Evolutionary conservation across 2,797 vertebrate species (phyloP).

Genomic region (Leuciscus waleckii): DNA sequence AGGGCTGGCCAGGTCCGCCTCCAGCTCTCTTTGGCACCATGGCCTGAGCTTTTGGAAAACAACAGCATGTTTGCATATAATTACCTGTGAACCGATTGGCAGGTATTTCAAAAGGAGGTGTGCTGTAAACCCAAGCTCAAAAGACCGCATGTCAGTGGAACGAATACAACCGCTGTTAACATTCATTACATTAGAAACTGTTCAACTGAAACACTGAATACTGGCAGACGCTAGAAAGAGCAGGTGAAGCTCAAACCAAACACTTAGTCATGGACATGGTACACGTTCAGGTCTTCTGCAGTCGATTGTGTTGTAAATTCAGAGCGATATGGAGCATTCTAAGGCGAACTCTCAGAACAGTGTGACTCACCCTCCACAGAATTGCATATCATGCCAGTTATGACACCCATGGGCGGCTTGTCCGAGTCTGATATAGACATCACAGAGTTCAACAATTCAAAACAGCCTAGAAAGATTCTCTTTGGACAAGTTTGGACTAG

Average conservation of each 20-base stretch:
- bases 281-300: slow-evolving; percentile 2
- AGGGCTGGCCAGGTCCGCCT: slow-evolving; percentile 12
- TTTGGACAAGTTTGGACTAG: neutral
- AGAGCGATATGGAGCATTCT: neutral
- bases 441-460: neutral
- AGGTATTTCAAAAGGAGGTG: slow-evolving; percentile 72
- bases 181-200: slow-evolving; percentile 10
- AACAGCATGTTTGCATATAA: slow-evolving; percentile 69
- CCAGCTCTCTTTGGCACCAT: slow-evolving; percentile 50
- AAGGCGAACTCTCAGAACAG: neutral
- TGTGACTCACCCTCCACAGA: slow-evolving; percentile 7
- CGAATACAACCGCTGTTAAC: slow-evolving; percentile 36
- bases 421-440: slow-evolving; percentile 14
- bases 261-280: slow-evolving; percentile 3
- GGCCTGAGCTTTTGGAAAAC: slow-evolving; percentile 59
- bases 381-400: neutral
- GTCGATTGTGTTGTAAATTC: slow-evolving; percentile 9
- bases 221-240: neutral
- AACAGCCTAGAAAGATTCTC: slow-evolving; percentile 11
- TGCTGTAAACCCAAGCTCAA: slow-evolving; percentile 65
- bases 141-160: slow-evolving; percentile 70
- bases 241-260: slow-evolving; percentile 36
- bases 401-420: slow-evolving; percentile 2
- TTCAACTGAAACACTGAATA: slow-evolving; percentile 6
- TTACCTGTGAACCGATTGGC: slow-evolving; percentile 79